Conservation (phyloP, 2,113 vertebrate genomes). For the Clarias macrocephalus region DNA sequence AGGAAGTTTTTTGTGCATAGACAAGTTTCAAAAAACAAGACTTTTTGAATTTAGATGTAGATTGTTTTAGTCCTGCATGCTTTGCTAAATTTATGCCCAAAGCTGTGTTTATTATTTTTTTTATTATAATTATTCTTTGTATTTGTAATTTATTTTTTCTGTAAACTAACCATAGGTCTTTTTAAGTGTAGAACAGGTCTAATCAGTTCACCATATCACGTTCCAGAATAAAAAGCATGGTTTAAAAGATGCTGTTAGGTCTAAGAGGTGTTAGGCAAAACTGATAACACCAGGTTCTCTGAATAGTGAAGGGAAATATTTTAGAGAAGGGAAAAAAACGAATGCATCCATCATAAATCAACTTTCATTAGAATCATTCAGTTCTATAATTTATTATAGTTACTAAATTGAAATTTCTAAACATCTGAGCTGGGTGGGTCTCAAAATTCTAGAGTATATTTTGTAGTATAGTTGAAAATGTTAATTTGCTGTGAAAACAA, state of each 20-base stretch:
- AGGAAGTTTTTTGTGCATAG: conserved; percentile 77
- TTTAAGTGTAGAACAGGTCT: conserved; percentile 71
- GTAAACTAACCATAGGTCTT: conserved; percentile 82
- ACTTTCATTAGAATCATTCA: not conserved
- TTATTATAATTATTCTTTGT: not conserved
- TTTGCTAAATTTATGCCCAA: conserved; percentile 93
- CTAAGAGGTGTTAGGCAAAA: conserved; percentile 69
- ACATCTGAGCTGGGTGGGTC: conserved; percentile 6
- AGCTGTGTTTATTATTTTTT: conserved; percentile 64
- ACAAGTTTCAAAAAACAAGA: conserved; percentile 66
- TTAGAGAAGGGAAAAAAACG: conserved; percentile 71
- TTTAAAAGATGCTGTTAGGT: conserved; percentile 79
- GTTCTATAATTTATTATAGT: not conserved
- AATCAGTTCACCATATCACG: conserved; percentile 73
- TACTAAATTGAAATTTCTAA: conserved; percentile 1
- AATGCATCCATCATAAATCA: conserved; percentile 68
- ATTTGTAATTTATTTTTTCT: conserved; percentile 67
- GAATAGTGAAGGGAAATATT: conserved; percentile 77
- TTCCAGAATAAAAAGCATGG: conserved; percentile 81
- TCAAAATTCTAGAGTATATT: not conserved
- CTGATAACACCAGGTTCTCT: conserved; percentile 64
- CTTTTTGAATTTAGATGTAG: conserved; percentile 71
- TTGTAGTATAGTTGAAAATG: not conserved
- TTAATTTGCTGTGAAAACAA: not conserved
- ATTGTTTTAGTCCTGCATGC: conserved; percentile 95